Base-by-base conservation (phyloP, 2,888 invertebrate genomes). In the Hyposoter didymator region DNA sequence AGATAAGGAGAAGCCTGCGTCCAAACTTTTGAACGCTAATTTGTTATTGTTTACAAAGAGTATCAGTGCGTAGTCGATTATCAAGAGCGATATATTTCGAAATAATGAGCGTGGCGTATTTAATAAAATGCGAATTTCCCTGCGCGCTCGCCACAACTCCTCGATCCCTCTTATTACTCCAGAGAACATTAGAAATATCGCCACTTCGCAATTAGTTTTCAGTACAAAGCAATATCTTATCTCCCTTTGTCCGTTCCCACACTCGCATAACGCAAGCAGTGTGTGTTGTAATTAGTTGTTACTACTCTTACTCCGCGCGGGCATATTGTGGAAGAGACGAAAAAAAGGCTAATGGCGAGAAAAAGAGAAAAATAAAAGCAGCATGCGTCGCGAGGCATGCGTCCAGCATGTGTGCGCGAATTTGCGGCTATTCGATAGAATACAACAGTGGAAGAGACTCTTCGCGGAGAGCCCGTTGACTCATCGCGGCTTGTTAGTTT, bases 161-260 rank as follows among this genome's bases (percentile, higher is more conserved):
- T 72, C 52, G 70, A 66, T 75, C n/a, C 82, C 28, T 73, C 39
- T 32, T 64, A 64, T 32, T 64, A 64, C 55, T 55, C 39, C 0
- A 28, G 76, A 62, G 74, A 83, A 82, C 70, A 74, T 89, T 90
- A 90, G 76, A 88, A 90, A 89, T 89, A 92, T 91, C 90, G 89
- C 89, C 84, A 88, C 87, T 88, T 87, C 88, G 90, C 90, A 92
- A 92, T 92, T 91, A 91, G 90, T 90, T 59, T 91, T 90, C 84
- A 89, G 88, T 89, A 89, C 89, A 90, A 90, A 90, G 89, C 89
- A 84, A 84, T 85, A 89, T 90, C 90, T 92, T 91, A 92, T 92
- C 92, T 90, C 85, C 84, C 90, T 91, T 91, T 91, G 90, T 91
- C 88, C 88, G 89, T 90, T 81, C 81, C 74, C 81, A 81, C 67